Evolutionary conservation across 2,888 invertebrate genomes (phyloP), one percentile per base, ranked within the genome.

Genomic region (Metalampra italica): DNA sequence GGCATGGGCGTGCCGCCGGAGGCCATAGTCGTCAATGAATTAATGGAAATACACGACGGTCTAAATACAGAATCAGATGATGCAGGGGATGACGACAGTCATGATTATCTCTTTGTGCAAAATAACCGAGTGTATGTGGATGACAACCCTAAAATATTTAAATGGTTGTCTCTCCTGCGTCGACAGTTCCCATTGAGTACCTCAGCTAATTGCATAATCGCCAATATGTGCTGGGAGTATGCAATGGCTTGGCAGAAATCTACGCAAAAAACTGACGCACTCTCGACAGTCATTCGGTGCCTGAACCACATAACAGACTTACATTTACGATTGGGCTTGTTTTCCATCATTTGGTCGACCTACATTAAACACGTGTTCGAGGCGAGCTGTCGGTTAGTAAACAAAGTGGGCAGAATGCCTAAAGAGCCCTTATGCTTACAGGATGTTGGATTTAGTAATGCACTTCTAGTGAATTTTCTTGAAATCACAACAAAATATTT

Each of bases 201-300:
- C 47, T 92, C 94, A 49, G 91, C 94, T 0, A 94, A 95, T 64
- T 92, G 94, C 37, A 84, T 98, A 38, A 87, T 97, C 44, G 93
- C 95, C 11, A 96, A 97, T 73, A 94, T 97, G 91, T 93, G 94
- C 57, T 98, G 98, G 98, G 97, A 98, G 76, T 97, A 95, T 73
- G 93, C 96, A 47, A 92, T 95, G 57, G 91, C 92, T 46, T 98
- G 98, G 97, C 95, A 95, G 69, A 95, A 94, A 75, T 92, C 94
- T 58, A 90, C 93, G 53, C 90, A 92, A 41, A 90, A 91, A 55
- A 84, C 94, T 5, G 86, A 91, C 11, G 90, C 92, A 61, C 88
- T 98, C 32, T 91, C 92, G 56, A 92, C 94, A n/a, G 93, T 95
- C 0, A 66, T 97, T 5, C 86, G 85, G 46, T 95, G 95, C 70